A percentile compares a stretch with the other conserved stretches of the same genome.
phyloP scores from a whole-genome alignment of 2,888 invertebrate genomes.

The Limnephilus marmoratus region DNA sequence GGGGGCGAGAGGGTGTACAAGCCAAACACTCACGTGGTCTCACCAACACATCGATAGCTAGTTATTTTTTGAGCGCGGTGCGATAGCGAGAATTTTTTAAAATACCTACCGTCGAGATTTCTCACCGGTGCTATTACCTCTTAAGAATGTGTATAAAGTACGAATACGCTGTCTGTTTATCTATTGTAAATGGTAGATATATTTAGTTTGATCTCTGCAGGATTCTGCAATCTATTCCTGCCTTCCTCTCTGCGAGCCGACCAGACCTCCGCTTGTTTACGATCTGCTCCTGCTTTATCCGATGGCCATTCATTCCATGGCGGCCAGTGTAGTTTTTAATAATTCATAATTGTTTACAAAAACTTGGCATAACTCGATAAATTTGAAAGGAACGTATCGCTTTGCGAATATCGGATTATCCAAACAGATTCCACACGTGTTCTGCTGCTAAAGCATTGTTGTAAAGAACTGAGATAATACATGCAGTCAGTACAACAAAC shows the following conservation, averaged over 20 bases:
- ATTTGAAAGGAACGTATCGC: slow-evolving; percentile 13
- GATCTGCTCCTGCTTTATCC: neutral
- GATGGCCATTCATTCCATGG: neutral
- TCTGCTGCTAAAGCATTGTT: neutral
- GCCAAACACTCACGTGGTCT: too few species aligned
- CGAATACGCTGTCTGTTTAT: neutral
- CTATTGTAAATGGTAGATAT: neutral
- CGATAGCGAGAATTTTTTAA: too few species aligned
- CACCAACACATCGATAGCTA: too few species aligned
- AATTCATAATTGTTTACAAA: slow-evolving; percentile 11
- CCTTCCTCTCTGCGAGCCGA: neutral
- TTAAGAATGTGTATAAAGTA: too few species aligned
- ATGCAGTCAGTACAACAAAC: neutral
- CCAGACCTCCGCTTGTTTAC: slow-evolving; percentile 5
- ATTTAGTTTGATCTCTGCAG: neutral
- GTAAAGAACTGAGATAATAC: neutral
- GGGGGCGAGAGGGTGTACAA: too few species aligned
- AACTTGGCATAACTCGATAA: slow-evolving; percentile 28
- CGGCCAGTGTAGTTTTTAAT: slow-evolving; percentile 9
- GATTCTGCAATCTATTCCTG: slow-evolving; percentile 17
- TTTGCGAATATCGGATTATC: neutral
- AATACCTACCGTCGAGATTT: too few species aligned
- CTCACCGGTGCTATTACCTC: too few species aligned
- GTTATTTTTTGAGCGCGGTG: too few species aligned
- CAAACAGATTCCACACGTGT: neutral